phyloP scores from a whole-genome alignment of 1,140 invertebrate species.

The Amyelois transitella region DNA sequence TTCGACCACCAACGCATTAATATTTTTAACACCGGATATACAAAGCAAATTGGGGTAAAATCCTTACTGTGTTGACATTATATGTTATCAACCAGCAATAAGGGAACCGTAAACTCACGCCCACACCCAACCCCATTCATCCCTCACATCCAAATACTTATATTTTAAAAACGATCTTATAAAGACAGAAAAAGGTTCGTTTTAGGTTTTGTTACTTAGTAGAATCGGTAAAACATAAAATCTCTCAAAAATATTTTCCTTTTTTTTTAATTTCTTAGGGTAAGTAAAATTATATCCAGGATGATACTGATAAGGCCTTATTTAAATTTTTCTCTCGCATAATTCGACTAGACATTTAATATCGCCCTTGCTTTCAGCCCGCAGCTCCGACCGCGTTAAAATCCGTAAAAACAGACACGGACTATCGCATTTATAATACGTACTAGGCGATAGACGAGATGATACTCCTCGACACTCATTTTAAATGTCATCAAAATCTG shows the following conservation, averaged over 20 bases:
- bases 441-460: no score
- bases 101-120: not conserved
- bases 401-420: no score
- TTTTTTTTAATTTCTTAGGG: not conserved
- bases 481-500: no score
- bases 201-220: not conserved
- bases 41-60: slow-evolving; percentile 27
- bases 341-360: no score
- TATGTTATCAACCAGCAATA: slow-evolving; percentile 36
- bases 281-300: not conserved
- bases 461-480: no score
- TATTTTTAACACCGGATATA: slow-evolving; percentile 45
- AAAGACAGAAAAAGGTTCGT: not conserved
- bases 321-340: no score
- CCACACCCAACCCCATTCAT: not conserved
- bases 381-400: no score
- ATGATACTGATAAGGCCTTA: no score
- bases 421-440: no score
- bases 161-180: not conserved
- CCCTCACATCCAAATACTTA: not conserved
- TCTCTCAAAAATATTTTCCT: slow-evolving; percentile 1
- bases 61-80: slow-evolving; percentile 43
- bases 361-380: no score
- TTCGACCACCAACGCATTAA: not conserved
- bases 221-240: slow-evolving; percentile 23